Percentiles rank a stretch among this genome's conserved stretches.
These are phyloP conservation scores for Pithys albifrons DNA, from an alignment of 2,113 vertebrate genomes.

Conservation along the genomic window DNA sequence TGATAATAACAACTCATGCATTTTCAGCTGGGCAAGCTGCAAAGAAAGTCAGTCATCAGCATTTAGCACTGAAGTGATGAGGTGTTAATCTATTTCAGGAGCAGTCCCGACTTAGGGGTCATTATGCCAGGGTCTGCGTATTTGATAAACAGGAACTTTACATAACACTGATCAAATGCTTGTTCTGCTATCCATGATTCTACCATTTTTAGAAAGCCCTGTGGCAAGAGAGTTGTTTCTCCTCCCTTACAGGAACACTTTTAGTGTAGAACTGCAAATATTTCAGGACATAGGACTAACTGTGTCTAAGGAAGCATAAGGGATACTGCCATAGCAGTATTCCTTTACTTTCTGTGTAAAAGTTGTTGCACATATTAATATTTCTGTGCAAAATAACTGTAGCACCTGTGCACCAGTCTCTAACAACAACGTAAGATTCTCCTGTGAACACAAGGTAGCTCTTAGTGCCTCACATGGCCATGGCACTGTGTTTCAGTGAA, in stretches of 20 bases:
- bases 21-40: not conserved
- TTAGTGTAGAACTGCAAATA: not conserved
- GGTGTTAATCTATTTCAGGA: not conserved
- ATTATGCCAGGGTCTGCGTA: not conserved
- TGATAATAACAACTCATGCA: not conserved
- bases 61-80: not conserved
- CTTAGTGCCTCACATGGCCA: not conserved
- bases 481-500: not conserved
- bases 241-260: not conserved
- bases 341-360: not conserved
- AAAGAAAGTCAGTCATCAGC: not conserved
- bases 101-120: not conserved
- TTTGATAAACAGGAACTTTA: not conserved
- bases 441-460: not conserved
- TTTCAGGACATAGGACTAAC: not conserved
- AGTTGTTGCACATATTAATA: not conserved
- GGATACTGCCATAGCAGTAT: not conserved
- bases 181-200: not conserved
- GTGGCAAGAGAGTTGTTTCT: not conserved
- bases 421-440: not conserved
- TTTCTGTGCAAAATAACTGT: not conserved
- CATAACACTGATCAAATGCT: not conserved
- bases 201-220: not conserved
- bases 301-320: not conserved
- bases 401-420: not conserved